Conservation (phyloP, 2,113 vertebrate species). For the Miniopterus natalensis region DNA sequence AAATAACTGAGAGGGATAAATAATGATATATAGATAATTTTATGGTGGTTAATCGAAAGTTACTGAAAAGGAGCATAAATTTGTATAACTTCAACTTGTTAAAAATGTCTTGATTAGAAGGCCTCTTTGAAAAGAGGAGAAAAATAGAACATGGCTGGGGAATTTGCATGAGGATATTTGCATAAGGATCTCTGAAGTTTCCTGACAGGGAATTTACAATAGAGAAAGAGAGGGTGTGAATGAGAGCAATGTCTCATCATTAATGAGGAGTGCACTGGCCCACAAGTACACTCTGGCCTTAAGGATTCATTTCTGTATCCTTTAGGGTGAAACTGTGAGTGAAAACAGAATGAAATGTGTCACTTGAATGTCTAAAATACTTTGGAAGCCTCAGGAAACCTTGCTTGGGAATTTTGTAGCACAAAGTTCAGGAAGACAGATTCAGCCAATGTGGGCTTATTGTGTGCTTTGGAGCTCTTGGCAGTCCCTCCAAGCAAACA, state of each 20-base stretch:
- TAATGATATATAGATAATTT: slow-evolving; percentile 69
- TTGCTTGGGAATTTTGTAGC: not conserved
- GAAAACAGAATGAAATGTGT: not conserved
- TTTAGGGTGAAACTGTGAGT: not conserved
- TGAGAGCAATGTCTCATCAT: not conserved
- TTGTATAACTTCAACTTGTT: not conserved
- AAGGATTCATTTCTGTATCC: not conserved
- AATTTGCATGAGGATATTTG: not conserved
- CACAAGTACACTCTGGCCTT: not conserved
- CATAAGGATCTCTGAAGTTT: not conserved
- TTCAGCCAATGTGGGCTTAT: not conserved
- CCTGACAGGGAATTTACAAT: not conserved
- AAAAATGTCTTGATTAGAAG: slow-evolving; percentile 1
- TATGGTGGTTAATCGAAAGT: slow-evolving; percentile 73
- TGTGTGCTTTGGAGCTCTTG: not conserved
- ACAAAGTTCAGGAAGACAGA: not conserved
- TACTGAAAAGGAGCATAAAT: slow-evolving; percentile 57
- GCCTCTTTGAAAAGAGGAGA: not conserved
- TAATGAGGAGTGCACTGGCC: not conserved
- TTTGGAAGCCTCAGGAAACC: not conserved
- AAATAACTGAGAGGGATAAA: slow-evolving; percentile 76
- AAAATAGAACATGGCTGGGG: not conserved
- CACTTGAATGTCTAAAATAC: not conserved
- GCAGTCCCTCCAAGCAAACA: fast-evolving
- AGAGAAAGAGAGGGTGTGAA: not conserved